A percentile compares a stretch with the other conserved stretches of the same genome.
Evolutionary conservation across 2,113 vertebrate genomes (phyloP).

Genomic region (Struthidea cinerea): DNA sequence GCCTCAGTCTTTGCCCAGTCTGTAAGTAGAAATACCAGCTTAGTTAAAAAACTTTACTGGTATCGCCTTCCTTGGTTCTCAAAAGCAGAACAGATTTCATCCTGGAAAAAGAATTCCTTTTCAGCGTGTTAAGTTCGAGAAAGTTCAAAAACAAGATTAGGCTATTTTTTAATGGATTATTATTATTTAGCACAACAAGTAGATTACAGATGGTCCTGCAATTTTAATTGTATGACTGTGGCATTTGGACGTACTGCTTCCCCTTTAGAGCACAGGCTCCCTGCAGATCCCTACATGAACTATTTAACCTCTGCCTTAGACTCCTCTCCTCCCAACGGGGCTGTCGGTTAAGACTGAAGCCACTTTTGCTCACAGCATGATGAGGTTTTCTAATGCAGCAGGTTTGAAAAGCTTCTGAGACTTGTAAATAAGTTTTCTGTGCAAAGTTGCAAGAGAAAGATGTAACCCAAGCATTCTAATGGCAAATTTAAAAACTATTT

Average conservation of each 20-base stretch:
- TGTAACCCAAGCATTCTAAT: not conserved
- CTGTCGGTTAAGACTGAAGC: not conserved
- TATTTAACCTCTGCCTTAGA: not conserved
- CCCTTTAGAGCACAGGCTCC: not conserved
- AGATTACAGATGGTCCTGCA: not conserved
- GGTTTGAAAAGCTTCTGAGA: not conserved
- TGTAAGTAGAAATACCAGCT: not conserved
- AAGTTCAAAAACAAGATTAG: not conserved
- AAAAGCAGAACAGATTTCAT: not conserved
- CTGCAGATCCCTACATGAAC: not conserved
- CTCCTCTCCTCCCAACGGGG: not conserved
- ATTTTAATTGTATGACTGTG: not conserved
- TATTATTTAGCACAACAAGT: not conserved
- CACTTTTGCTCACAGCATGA: not conserved
- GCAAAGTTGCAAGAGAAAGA: not conserved
- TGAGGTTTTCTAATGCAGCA: not conserved
- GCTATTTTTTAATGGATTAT: not conserved
- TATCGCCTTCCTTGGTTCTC: not conserved
- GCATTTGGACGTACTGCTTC: not conserved
- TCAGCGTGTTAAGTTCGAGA: accelerated
- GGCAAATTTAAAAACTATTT: not conserved
- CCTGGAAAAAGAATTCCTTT: not conserved
- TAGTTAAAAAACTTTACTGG: not conserved
- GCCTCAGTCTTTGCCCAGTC: not conserved
- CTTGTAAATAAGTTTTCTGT: accelerated